Conservation (phyloP, 2,797 vertebrate species). For the Etheostoma nigrum region DNA sequence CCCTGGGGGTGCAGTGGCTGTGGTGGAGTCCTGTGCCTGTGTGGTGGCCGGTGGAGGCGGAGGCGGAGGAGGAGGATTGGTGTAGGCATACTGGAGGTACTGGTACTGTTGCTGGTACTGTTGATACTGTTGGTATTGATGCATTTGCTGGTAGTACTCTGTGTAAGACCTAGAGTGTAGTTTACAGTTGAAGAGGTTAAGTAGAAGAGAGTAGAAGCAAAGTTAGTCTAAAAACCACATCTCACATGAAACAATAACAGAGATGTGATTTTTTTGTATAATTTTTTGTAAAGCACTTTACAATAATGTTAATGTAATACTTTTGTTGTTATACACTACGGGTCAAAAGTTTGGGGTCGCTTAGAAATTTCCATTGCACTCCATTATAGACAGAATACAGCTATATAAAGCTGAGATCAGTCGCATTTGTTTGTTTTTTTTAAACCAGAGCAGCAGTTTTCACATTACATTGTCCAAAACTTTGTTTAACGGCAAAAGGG, state of each 20-base stretch:
- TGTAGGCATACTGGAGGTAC: slow-evolving; percentile 87
- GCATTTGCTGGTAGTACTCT: slow-evolving; percentile 88
- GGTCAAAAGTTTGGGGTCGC: too few species aligned
- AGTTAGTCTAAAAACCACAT: slow-evolving; percentile 1
- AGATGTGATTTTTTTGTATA: not conserved
- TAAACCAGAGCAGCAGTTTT: too few species aligned
- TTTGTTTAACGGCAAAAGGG: too few species aligned
- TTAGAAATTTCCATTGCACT: too few species aligned
- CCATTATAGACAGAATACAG: too few species aligned
- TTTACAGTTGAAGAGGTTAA: not conserved
- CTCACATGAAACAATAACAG: not conserved
- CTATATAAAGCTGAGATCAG: too few species aligned
- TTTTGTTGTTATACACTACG: too few species aligned
- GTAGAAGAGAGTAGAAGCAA: not conserved
- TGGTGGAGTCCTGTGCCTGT: slow-evolving; percentile 60
- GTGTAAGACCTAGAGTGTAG: slow-evolving; percentile 80
- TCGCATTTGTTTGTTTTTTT: too few species aligned
- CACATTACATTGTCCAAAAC: too few species aligned
- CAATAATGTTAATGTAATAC: not conserved
- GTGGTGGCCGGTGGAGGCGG: slow-evolving; percentile 68
- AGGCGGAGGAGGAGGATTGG: slow-evolving; percentile 77
- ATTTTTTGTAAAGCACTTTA: not conserved
- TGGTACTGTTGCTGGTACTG: slow-evolving; percentile 88
- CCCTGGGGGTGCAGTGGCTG: slow-evolving; percentile 68
- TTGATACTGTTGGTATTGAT: slow-evolving; percentile 88